These are phyloP conservation scores for Ormyrus pomaceus DNA, from an alignment of 2,888 invertebrate species.

Conservation along the genomic window DNA sequence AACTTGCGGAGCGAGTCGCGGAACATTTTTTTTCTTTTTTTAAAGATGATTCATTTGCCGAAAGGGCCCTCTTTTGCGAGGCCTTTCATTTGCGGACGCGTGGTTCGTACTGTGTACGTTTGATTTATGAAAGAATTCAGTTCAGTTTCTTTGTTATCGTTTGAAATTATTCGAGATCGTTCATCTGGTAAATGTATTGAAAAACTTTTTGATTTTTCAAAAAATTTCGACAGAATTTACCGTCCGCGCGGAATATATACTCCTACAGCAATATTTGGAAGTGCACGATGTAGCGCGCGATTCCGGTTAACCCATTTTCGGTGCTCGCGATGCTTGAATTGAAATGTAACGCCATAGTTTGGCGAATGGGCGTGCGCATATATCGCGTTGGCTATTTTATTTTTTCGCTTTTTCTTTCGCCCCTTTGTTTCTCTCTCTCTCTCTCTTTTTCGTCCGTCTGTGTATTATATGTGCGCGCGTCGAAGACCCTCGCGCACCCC, in stretches of 20 bases:
- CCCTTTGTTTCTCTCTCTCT: conserved; percentile 4
- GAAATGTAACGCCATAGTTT: conserved; percentile 50
- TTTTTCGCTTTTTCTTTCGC: conserved; percentile 5
- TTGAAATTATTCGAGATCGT: no score
- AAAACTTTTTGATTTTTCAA: no score
- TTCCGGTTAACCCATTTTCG: conserved; percentile 51
- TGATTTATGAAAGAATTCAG: no score
- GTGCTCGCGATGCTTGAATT: conserved; percentile 28
- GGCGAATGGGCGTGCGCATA: conserved; percentile 30
- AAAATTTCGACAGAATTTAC: no score
- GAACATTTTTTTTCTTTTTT: no score
- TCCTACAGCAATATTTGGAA: not conserved
- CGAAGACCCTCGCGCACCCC: conserved; percentile 46
- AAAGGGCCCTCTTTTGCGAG: not conserved
- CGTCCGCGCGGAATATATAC: not conserved
- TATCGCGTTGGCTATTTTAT: conserved; percentile 43
- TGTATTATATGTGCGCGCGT: not conserved
- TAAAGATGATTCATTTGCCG: no score
- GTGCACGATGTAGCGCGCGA: conserved; percentile 7
- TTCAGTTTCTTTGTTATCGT: no score
- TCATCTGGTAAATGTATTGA: no score
- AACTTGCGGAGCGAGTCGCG: no score
- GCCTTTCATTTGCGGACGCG: no score
- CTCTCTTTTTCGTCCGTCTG: conserved; percentile 22
- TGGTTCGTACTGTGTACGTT: no score